Conservation (phyloP, 2,888 invertebrate genomes). For the Unio delphinus region DNA sequence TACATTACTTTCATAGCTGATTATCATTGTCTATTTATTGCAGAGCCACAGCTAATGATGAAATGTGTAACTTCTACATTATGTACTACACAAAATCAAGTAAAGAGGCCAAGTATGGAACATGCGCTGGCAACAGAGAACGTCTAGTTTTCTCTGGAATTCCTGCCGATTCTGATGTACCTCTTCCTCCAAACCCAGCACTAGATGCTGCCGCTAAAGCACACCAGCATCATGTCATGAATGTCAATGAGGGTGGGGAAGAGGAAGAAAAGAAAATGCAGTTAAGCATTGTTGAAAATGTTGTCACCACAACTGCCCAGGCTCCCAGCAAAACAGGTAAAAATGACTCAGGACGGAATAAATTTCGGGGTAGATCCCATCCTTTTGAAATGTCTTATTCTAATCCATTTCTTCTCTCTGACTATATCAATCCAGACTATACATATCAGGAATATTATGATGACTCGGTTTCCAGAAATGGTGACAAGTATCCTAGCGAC, state of each 20-base stretch:
- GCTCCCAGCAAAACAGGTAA: too few species aligned
- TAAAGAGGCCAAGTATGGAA: slow-evolving; percentile 26
- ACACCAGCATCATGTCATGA: slow-evolving; percentile 41
- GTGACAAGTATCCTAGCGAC: too few species aligned
- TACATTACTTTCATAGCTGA: too few species aligned
- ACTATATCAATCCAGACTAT: slow-evolving; percentile 10
- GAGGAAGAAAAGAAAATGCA: background rate
- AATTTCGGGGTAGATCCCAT: too few species aligned
- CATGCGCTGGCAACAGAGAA: slow-evolving; percentile 52
- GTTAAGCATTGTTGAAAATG: background rate
- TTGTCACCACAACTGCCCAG: background rate
- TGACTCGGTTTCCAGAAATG: too few species aligned
- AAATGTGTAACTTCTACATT: slow-evolving; percentile 72
- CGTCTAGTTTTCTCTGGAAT: slow-evolving; percentile 56
- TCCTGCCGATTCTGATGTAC: slow-evolving; percentile 70
- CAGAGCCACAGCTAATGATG: slow-evolving; percentile 67
- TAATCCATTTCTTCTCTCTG: too few species aligned
- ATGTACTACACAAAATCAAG: slow-evolving; percentile 69
- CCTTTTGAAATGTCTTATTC: too few species aligned
- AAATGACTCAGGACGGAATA: too few species aligned
- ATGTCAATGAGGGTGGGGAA: slow-evolving; percentile 17
- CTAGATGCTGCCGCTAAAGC: slow-evolving; percentile 62
- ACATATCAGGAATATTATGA: slow-evolving; percentile 20
- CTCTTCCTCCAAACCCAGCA: slow-evolving; percentile 73
- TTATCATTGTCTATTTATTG: slow-evolving; percentile 8